phyloP scores from a whole-genome alignment of 1,140 invertebrate species.

The Myzus persicae region DNA sequence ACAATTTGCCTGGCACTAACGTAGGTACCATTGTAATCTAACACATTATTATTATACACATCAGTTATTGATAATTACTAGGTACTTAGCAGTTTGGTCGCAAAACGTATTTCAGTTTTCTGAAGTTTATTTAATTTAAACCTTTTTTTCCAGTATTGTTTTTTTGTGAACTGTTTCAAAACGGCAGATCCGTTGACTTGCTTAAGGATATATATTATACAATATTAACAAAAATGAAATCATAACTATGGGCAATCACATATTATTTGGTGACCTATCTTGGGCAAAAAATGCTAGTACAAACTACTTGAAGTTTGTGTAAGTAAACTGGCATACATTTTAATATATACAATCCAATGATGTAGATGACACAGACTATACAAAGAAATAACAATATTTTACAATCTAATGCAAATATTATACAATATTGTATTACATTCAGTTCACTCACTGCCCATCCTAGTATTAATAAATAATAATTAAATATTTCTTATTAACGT shows the following conservation, averaged over 20 bases:
- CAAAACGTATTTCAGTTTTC: too few species aligned
- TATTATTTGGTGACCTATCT: slow-evolving; percentile 97
- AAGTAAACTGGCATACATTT: slow-evolving; percentile 66
- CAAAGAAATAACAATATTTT: neutral
- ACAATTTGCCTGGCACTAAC: too few species aligned
- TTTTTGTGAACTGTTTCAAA: too few species aligned
- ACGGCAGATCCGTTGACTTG: slow-evolving; percentile 95
- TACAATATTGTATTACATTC: neutral
- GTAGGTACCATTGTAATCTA: too few species aligned
- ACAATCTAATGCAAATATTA: neutral
- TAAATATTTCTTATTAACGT: slow-evolving; percentile 52
- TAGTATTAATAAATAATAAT: neutral
- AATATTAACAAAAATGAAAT: slow-evolving; percentile 98
- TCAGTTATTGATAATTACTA: too few species aligned
- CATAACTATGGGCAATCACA: slow-evolving; percentile 90
- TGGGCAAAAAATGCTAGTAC: slow-evolving; percentile 98
- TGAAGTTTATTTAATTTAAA: too few species aligned
- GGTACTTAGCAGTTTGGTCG: too few species aligned
- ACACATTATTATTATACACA: too few species aligned
- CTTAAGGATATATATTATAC: slow-evolving; percentile 88
- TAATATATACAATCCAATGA: too few species aligned
- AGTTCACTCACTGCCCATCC: neutral
- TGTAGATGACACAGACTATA: too few species aligned
- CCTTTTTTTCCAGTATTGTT: too few species aligned
- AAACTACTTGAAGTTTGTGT: slow-evolving; percentile 96